Base-by-base conservation (phyloP, 2,888 invertebrate species). In the Zele albiditarsus region DNA sequence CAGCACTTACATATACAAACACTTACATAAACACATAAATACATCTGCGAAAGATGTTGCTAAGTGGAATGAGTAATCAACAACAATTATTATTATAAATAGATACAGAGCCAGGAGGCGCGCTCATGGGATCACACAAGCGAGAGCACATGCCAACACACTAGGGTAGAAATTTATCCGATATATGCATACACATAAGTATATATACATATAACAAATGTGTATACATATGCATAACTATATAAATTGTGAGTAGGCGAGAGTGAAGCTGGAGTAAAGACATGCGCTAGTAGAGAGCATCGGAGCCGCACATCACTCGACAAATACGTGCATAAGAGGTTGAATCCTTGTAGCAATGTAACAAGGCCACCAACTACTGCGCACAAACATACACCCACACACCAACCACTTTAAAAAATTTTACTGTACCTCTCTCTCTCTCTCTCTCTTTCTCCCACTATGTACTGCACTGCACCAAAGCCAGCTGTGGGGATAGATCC, bases 381-480 rank as follows among this genome's bases (percentile, higher is more conserved):
- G 53, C 77, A 33, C 38, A 33, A 0, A 33, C 38, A 38, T 69
- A 38, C 28, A 31, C 63, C 46, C 77, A 27, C 60, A 27, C 25
- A 33, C 33, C 10, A 69, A 75, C 73, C 77, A 75, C 80, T 79
- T 73, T 76, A 79, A 75, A 75, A 78, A 79, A 80, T 79, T 77
- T 77, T 75, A 77, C 31, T 63, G 14, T n/a, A 4, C n/a, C 53
- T 53, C 53, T 53, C 23, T 6, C 46, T n/a, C 53, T 42, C 42
- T 42, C 2, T 42, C 12, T 42, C 42, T 10, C 2, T 42, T 12
- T 12, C 12, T 53, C 20, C 1, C 20, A 20, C 53, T 53, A 2
- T 53, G 8, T 53, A 79, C 80, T 80, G 80, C 80, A 80, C 76
- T 80, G 80, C 80, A 80, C 75, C 75, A 80, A 78, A 78, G 77